Percentiles rank a stretch among this genome's conserved stretches.
phyloP scores from a whole-genome alignment of 2,113 vertebrate species.

The Paraplagusia blochii region DNA sequence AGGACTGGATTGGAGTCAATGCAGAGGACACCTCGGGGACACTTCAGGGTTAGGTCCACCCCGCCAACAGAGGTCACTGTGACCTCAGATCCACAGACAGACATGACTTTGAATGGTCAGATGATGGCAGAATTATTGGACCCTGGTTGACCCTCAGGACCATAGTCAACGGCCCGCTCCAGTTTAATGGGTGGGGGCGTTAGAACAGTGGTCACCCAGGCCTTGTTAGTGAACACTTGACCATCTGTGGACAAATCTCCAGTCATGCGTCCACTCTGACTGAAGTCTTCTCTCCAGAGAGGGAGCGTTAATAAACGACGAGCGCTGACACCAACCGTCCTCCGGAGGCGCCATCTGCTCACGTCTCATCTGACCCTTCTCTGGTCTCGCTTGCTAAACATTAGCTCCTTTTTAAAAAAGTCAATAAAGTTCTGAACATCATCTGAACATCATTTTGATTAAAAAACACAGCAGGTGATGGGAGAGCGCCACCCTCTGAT shows the following conservation, averaged over 20 bases:
- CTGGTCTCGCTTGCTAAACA: not conserved
- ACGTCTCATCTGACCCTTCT: slow-evolving; percentile 3
- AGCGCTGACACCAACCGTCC: slow-evolving; percentile 7
- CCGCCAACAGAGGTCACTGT: slow-evolving; percentile 18
- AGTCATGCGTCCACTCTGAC: slow-evolving; percentile 62
- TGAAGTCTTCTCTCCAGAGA: slow-evolving; percentile 65
- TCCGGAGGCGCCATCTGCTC: slow-evolving; percentile 56
- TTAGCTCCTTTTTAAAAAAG: no score
- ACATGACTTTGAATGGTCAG: slow-evolving; percentile 47
- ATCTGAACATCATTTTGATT: not conserved
- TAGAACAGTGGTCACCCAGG: slow-evolving; percentile 65
- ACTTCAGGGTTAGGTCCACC: no score
- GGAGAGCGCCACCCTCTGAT: slow-evolving; percentile 26
- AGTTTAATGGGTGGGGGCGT: slow-evolving; percentile 44
- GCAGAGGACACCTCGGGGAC: no score
- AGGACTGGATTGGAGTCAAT: no score
- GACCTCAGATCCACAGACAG: slow-evolving; percentile 47
- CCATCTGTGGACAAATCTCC: slow-evolving; percentile 76
- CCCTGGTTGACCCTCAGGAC: slow-evolving; percentile 42
- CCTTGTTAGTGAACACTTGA: slow-evolving; percentile 74
- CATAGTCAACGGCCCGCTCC: slow-evolving; percentile 43
- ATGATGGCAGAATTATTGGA: slow-evolving; percentile 50
- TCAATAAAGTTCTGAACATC: no score
- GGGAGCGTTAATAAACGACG: slow-evolving; percentile 57
- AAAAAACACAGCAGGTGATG: slow-evolving; percentile 35